Percentiles rank a stretch among this genome's conserved stretches.
Conservation (phyloP, 2,797 vertebrate species). For the Sebastes kiyomatsui region DNA sequence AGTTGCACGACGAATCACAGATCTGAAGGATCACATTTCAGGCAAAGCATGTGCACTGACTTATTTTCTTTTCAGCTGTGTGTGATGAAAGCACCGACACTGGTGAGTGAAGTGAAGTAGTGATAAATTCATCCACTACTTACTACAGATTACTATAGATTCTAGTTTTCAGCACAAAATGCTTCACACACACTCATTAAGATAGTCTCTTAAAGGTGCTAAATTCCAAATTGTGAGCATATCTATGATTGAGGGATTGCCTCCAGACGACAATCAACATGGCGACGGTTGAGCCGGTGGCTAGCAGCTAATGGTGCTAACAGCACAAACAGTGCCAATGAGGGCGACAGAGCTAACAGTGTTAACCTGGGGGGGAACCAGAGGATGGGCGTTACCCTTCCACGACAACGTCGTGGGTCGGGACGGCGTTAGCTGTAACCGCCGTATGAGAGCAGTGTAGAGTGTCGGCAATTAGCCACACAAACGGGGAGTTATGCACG, state of each 20-base stretch:
- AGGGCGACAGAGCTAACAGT: too few relatives aligned
- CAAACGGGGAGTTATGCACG: too few relatives aligned
- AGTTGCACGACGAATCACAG: background rate
- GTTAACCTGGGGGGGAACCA: too few relatives aligned
- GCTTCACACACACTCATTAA: background rate
- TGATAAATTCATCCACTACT: background rate
- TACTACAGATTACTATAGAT: background rate
- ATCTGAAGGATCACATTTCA: background rate
- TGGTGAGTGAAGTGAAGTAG: background rate
- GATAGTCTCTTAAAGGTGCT: background rate
- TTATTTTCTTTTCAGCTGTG: background rate
- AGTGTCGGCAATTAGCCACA: too few relatives aligned
- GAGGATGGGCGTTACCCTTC: rapidly evolving
- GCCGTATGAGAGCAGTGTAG: too few relatives aligned
- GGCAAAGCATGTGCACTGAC: background rate
- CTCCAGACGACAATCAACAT: rapidly evolving
- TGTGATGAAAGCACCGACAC: background rate
- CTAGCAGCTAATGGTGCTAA: too few relatives aligned
- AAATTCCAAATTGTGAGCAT: too few relatives aligned
- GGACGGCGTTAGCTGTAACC: too few relatives aligned
- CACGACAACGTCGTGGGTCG: too few relatives aligned
- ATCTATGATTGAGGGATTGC: background rate
- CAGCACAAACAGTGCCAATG: rapidly evolving
- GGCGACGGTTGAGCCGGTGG: background rate
- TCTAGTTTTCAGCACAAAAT: background rate